Base-by-base conservation (phyloP, 2,113 vertebrate genomes). In the Barnardius zonarius region DNA sequence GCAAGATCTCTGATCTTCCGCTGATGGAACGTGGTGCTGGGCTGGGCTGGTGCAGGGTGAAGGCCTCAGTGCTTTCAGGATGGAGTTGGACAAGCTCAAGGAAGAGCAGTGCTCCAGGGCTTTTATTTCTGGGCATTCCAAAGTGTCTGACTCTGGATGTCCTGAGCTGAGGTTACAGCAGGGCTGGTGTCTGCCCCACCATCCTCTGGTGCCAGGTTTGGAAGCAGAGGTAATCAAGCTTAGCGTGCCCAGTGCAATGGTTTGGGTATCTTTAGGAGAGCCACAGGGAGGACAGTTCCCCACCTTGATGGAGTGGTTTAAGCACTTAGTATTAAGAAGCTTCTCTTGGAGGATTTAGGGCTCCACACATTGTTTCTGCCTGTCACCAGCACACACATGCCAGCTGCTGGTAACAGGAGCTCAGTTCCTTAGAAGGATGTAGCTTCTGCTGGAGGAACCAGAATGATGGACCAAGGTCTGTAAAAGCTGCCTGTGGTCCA, bases 401-500 rank as follows among this genome's bases (percentile, higher is more conserved):
- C 51, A 79, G 66, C 41, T 0, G 0, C 19, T 18, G 51, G 43
- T 66, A 66, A 16, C 55, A 27, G 70, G 30, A 94, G 20, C 57
- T 52, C 48, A 59, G 43, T 73, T 10, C 30, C 52, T 61, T 31
- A 23, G 9, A n/a, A 31, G 49, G 35, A 10, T 54, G 48, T 14
- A 1, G 13, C 20, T 74, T 46, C 66, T 46, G 59, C 27, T 9
- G 5, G 64, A 69, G 43, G 49, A 91, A 37, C 46, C 81, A 72
- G 48, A 54, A 25, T 13, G 4, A 18, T 51, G 0, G 0, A 10
- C 13, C 61, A n/a, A 73, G 20, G 46, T 48, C 20, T 48, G 46
- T 48, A 48, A 48, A 48, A 51, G n/a, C 67, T 62, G 41, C 2
- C 1, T 28, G 0, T 4, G 13, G 57, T 35, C 57, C 33, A 24